Conservation (phyloP, 2,797 vertebrate genomes). For the Aeoliscus strigatus region DNA sequence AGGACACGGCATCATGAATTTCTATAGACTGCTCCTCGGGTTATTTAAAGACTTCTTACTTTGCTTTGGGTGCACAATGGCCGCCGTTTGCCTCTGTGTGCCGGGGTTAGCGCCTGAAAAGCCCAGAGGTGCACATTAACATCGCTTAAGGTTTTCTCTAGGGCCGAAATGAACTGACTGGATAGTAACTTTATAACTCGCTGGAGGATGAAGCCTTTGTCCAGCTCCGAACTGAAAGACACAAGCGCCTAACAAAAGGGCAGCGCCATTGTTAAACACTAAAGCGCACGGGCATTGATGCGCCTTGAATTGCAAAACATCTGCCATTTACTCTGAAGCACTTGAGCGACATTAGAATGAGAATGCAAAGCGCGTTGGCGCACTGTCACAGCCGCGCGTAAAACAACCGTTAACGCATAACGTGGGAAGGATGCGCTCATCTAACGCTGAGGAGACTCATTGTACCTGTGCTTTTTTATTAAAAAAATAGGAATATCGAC, state of each 20-base stretch:
- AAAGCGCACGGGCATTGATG: constrained; percentile 75
- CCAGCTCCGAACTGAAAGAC: constrained; percentile 67
- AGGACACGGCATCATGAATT: constrained; percentile 75
- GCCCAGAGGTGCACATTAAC: constrained; percentile 78
- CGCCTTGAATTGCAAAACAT: constrained; percentile 83
- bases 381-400: constrained; percentile 44
- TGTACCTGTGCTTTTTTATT: too few relatives aligned
- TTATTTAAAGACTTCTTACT: constrained; percentile 75
- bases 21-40: constrained; percentile 74
- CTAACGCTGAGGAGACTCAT: constrained; percentile 13
- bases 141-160: constrained; percentile 80
- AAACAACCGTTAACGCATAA: constrained; percentile 49
- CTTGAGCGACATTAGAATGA: constrained; percentile 72
- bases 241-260: constrained; percentile 74
- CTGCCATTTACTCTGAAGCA: constrained; percentile 77
- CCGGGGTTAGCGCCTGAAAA: constrained; percentile 75
- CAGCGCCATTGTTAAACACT: constrained; percentile 71
- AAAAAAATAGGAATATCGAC: too few relatives aligned
- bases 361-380: constrained; percentile 59
- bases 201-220: constrained; percentile 81
- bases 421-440: constrained; percentile 15
- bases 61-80: constrained; percentile 72
- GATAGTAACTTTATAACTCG: constrained; percentile 86
- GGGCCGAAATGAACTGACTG: constrained; percentile 77
- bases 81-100: constrained; percentile 70